A percentile compares a stretch with the other conserved stretches of the same genome.
These are phyloP conservation scores for Cuniculus paca DNA, from an alignment of 2,797 vertebrate genomes.

Conservation along the genomic window DNA sequence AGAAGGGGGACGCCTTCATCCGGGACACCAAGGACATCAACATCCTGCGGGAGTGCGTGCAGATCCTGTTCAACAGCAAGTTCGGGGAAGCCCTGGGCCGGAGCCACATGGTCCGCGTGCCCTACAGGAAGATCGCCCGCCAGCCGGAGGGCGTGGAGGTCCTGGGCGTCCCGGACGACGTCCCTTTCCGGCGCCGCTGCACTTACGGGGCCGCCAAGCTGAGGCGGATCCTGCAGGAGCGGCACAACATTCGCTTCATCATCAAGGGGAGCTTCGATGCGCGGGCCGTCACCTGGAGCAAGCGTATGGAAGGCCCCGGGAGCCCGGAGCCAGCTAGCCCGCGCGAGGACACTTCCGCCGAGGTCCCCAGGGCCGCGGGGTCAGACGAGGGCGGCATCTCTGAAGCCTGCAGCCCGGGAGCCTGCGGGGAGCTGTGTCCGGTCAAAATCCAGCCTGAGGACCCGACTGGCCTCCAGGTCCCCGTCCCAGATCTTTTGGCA, in stretches of 20 bases:
- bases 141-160: constrained; percentile 98
- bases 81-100: constrained; percentile 98
- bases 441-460: constrained; percentile 97
- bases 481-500: constrained; percentile 91
- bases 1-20: constrained; percentile 99
- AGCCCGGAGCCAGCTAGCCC: constrained; percentile 88
- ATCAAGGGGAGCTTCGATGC: constrained; percentile 91
- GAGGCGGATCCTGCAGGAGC: constrained; percentile 97
- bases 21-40: constrained; percentile 99
- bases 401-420: constrained; percentile 78
- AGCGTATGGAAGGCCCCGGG: constrained; percentile 90
- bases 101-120: constrained; percentile 98
- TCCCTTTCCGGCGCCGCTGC: constrained; percentile 98
- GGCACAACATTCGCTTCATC: constrained; percentile 96
- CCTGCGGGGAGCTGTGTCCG: constrained; percentile 93
- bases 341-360: constrained; percentile 83
- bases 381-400: not conserved
- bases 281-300: constrained; percentile 84
- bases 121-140: constrained; percentile 97
- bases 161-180: constrained; percentile 97
- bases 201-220: constrained; percentile 98
- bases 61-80: constrained; percentile 99
- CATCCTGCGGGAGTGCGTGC: constrained; percentile 98
- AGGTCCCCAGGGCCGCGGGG: constrained; percentile 78
- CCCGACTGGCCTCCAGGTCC: constrained; percentile 95